These are phyloP conservation scores for Myxocyprinus asiaticus DNA, from an alignment of 2,113 vertebrate genomes.

Conservation along the genomic window DNA sequence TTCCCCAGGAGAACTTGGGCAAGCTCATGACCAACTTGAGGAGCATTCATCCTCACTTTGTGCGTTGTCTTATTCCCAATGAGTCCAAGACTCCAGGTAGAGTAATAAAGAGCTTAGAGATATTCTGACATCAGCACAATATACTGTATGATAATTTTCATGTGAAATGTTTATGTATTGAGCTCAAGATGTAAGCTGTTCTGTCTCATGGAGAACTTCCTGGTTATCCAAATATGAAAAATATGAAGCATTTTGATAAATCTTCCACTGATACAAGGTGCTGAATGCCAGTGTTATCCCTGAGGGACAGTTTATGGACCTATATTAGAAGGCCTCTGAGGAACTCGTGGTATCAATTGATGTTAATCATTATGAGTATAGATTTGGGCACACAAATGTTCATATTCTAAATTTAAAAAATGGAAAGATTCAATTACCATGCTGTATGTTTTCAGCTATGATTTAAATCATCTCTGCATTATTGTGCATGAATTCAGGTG, in stretches of 20 bases:
- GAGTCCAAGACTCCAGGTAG: slow-evolving; percentile 56
- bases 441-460: too few species aligned
- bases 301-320: too few species aligned
- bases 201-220: slow-evolving; percentile 51
- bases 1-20: too few species aligned
- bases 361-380: slow-evolving; percentile 6
- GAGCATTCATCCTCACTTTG: too few species aligned
- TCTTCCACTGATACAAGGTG: slow-evolving; percentile 55
- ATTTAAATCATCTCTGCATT: too few species aligned
- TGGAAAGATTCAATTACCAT: neutral
- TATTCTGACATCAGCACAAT: neutral
- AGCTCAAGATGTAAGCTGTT: neutral
- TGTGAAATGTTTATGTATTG: neutral
- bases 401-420: neutral
- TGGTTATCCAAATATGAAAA: slow-evolving; percentile 40
- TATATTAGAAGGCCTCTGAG: too few species aligned
- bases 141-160: neutral
- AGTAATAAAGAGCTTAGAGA: neutral
- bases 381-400: slow-evolving; percentile 65
- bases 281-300: slow-evolving; percentile 57
- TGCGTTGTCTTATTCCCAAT: slow-evolving; percentile 49
- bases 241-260: neutral
- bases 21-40: too few species aligned
- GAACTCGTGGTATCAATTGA: too few species aligned
- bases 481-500: too few species aligned